A percentile compares a stretch with the other conserved stretches of the same genome.
phyloP scores from a whole-genome alignment of 2,888 invertebrate species.

The Torymus aiolomorphi region DNA sequence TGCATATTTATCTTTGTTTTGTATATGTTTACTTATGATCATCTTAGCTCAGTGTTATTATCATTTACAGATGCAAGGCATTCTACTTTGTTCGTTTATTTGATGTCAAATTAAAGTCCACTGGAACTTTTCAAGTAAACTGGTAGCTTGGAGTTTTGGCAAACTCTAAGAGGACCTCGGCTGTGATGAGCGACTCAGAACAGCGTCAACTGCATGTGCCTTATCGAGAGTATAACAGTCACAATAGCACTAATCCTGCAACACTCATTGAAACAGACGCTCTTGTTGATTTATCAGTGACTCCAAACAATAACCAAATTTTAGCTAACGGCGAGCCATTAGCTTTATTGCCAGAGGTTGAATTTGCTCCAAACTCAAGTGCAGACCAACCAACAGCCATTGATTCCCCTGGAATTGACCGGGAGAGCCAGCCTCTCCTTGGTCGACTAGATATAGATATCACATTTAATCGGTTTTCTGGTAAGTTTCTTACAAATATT shows the following conservation, averaged over 20 bases:
- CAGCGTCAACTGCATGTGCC: constrained; percentile 75
- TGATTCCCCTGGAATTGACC: constrained; percentile 89
- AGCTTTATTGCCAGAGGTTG: constrained; percentile 83
- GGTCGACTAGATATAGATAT: constrained; percentile 86
- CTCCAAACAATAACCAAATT: constrained; percentile 59
- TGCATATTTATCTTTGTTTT: not conserved
- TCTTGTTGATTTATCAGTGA: constrained; percentile 70
- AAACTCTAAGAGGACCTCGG: constrained; percentile 52
- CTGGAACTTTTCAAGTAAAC: constrained; percentile 7
- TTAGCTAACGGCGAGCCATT: constrained; percentile 62
- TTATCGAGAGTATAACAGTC: constrained; percentile 74
- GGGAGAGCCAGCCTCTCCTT: constrained; percentile 96
- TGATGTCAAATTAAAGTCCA: constrained; percentile 36
- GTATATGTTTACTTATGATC: not conserved
- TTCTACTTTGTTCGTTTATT: constrained; percentile 17
- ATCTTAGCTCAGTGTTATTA: not conserved
- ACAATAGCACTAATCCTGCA: constrained; percentile 69
- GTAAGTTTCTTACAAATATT: constrained; percentile 75
- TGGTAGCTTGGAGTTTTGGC: constrained; percentile 38
- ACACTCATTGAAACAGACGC: constrained; percentile 71
- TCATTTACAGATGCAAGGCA: constrained; percentile 47
- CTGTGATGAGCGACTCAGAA: constrained; percentile 75
- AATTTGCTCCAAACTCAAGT: constrained; percentile 78
- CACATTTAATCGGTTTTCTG: constrained; percentile 91
- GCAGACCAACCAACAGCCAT: constrained; percentile 82